Base-by-base conservation (phyloP, 2,888 invertebrate genomes). In the Disparrhopalites patrizii region DNA sequence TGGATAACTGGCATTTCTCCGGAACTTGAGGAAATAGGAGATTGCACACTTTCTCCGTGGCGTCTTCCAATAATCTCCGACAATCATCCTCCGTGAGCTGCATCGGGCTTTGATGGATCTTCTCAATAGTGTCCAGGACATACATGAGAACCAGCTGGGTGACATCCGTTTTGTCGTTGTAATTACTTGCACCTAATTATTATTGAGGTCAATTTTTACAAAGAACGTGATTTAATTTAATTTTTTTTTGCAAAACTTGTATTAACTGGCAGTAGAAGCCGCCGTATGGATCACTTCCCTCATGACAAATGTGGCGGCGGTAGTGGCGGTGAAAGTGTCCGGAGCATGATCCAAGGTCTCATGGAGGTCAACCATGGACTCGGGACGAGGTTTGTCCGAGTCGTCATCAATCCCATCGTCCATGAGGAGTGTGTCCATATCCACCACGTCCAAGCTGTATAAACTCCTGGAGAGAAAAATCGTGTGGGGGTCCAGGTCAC, bases 121-220 rank as follows among this genome's bases (percentile, higher is more conserved):
- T 43, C 23, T 67, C 69, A 47, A 52, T 60, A 2, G 63, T 67
- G n/a, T 70, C 69, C n/a, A 69, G 33, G 28, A 73, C 62, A 10
- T 67, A 67, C 47, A 65, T 63, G 4, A 73, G 63, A 7, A 73
- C 62, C 8, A 72, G 47, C 60, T 73, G 72, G 4, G 69, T 60
- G 10, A 64, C 57, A 51, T 71, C 70, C 18, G 65, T 64, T 23
- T 66, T 61, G 18, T 38, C 60, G 2, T 52, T 63, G 51, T 64
- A 68, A 1, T 71, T 69, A 1, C 71, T 67, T 20, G n/a, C 10
- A 8, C 36, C 65, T 60, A 52, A 13, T 15, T 13, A 10, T 27
- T 54, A 10, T 25, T 3, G n/a, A 2, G 30, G 30, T 54, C 15
- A 18, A 5, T 5, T 43, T 18, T 25, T 30, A 36, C 28, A 18